Conservation (phyloP, 2,113 vertebrate genomes). For the Entosphenus tridentatus region DNA sequence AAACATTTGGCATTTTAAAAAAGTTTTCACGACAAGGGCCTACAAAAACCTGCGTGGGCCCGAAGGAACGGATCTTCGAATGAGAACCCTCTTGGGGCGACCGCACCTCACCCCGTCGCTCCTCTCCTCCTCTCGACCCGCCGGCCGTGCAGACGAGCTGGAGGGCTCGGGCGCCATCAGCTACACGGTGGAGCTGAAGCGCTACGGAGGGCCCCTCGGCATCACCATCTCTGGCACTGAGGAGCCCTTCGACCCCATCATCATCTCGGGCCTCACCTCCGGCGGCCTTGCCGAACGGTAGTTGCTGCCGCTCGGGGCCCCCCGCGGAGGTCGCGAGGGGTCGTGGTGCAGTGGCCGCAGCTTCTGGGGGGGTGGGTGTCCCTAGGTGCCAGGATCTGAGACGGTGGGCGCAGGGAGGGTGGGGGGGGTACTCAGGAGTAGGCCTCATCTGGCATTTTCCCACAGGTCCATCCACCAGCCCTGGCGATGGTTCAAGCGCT, state of each 20-base stretch:
- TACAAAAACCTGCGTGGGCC: constrained; percentile 1
- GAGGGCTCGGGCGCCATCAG: constrained; percentile 74
- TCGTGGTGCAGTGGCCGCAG: no score
- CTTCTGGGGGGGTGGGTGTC: no score
- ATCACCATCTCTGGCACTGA: constrained; percentile 95
- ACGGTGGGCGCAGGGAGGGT: no score
- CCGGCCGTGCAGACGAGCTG: constrained; percentile 49
- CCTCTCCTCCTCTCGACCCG: not conserved
- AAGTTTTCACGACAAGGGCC: not conserved
- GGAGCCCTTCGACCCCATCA: constrained; percentile 86
- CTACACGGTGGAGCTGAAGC: constrained; percentile 79
- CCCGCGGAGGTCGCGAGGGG: no score
- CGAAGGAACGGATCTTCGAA: not conserved
- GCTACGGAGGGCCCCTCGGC: constrained; percentile 69
- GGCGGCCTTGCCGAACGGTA: constrained; percentile 88
- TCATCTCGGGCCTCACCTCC: constrained; percentile 78
- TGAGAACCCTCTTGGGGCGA: not conserved
- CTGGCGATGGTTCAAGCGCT: no score
- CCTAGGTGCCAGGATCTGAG: no score
- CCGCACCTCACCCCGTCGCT: not conserved
- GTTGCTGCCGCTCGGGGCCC: constrained; percentile 11
- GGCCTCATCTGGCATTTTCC: no score
- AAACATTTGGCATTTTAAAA: no score
- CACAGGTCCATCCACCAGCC: no score
- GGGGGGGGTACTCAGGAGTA: no score